Percentiles rank a stretch among this genome's conserved stretches.
phyloP scores from a whole-genome alignment of 2,888 invertebrate species.

The Marronus borbonicus region DNA sequence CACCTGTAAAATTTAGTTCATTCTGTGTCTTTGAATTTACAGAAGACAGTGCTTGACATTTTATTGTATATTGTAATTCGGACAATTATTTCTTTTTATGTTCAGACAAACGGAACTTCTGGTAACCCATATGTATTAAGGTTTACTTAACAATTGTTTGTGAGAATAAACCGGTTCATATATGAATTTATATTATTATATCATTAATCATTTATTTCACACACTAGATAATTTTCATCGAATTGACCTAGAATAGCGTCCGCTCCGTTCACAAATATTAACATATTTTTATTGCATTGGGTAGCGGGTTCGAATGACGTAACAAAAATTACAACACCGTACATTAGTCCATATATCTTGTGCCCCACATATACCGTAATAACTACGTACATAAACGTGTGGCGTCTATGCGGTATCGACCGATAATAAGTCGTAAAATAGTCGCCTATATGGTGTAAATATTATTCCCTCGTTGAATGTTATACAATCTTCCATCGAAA shows the following conservation, averaged over 20 bases:
- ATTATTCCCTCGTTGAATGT: background rate
- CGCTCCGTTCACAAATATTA: slow-evolving; percentile 42
- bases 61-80: too few species aligned
- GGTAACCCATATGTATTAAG: too few species aligned
- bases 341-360: background rate
- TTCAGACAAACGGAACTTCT: too few species aligned
- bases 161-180: background rate
- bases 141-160: background rate
- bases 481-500: background rate
- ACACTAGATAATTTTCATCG: slow-evolving; percentile 29
- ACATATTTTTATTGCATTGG: slow-evolving; percentile 36
- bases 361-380: background rate
- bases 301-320: slow-evolving; percentile 18
- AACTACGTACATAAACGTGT: background rate
- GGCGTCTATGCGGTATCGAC: slow-evolving; percentile 30
- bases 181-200: background rate
- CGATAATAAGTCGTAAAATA: slow-evolving; percentile 30
- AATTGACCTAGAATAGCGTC: slow-evolving; percentile 33
- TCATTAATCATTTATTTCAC: slow-evolving; percentile 30
- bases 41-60: too few species aligned
- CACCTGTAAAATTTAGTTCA: too few species aligned
- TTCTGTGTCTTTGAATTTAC: too few species aligned
- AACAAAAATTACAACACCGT: slow-evolving; percentile 33
- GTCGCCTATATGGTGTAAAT: slow-evolving; percentile 20
- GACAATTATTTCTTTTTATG: too few species aligned